phyloP scores from a whole-genome alignment of 1,140 invertebrate species.

The Megathymus violae region DNA sequence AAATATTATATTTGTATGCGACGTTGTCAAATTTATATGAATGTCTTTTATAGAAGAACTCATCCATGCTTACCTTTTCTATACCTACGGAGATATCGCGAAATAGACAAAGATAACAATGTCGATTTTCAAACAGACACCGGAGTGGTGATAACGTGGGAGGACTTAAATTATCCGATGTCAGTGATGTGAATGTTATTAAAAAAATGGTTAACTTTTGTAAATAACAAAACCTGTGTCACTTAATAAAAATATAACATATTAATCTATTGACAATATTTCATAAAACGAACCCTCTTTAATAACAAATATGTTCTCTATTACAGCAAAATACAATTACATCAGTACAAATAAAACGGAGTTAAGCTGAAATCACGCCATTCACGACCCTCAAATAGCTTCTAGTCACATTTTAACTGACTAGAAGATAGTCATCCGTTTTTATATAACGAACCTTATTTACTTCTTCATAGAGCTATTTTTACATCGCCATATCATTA shows the following conservation, averaged over 20 bases:
- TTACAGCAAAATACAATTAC: slow-evolving; percentile 66
- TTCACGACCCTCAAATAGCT: slow-evolving; percentile 58
- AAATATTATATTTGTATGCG: too few species aligned
- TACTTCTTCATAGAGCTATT: slow-evolving; percentile 10
- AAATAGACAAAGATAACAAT: too few species aligned
- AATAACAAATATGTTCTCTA: slow-evolving; percentile 62
- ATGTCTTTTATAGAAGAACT: too few species aligned
- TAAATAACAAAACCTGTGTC: too few species aligned
- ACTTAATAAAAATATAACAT: slow-evolving; percentile 8
- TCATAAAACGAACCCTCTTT: slow-evolving; percentile 30
- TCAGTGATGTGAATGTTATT: too few species aligned
- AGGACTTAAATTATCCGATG: too few species aligned
- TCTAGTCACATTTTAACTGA: slow-evolving; percentile 65
- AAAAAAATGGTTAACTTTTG: too few species aligned
- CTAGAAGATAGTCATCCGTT: slow-evolving; percentile 27
- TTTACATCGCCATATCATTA: slow-evolving; percentile 19
- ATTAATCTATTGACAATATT: slow-evolving; percentile 27
- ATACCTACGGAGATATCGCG: too few species aligned
- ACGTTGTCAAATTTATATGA: too few species aligned
- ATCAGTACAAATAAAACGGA: slow-evolving; percentile 60
- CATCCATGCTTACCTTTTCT: too few species aligned
- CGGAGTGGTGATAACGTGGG: too few species aligned
- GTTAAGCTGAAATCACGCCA: slow-evolving; percentile 49
- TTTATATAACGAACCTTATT: slow-evolving; percentile 37
- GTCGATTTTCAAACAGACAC: too few species aligned